Base-by-base conservation (phyloP, 2,888 invertebrate genomes). In the Anodontia alba region DNA sequence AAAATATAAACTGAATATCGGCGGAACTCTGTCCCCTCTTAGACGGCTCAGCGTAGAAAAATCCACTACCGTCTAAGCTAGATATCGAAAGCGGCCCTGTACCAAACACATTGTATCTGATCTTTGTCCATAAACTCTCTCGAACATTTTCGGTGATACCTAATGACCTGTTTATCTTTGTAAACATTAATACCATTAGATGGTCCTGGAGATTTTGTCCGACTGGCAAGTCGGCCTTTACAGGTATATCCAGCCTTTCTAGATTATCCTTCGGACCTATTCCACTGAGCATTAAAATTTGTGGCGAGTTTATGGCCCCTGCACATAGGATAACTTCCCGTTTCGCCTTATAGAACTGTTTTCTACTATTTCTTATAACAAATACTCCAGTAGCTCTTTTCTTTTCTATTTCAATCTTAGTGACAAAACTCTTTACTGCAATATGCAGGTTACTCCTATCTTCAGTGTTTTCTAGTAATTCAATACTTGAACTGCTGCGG, bases 401-500 rank as follows among this genome's bases (percentile, higher is more conserved):
- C 5, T 62, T 20, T 23, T 67, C 42, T 15, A 77, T 66, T 5
- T 51, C 29, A 26, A 77, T 67, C 33, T 77, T 77, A 26, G 76
- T 77, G 5, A 77, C 76, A 15, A 57, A 33, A 71, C 66, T 71
- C 2, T 42, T 71, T 0, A 71, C n/a, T 20, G 57, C 26, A 26
- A 77, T 49, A 38, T 77, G 57, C 12, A 77, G 36, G 62, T 77
- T 77, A 2, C 1, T n/a, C 31, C 72, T 57, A 12, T n/a, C 62
- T 3, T 36, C 72, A 0, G 43, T 36, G 23, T 67, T 67, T 0
- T 46, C 66, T 2, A 77, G 49, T 23, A 68, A 38, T 33, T 77
- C 76, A 2, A 62, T 17, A 20, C 89, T 87, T 7, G 92, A 90
- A 46, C 92, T 91, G 71, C 90, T 88, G n/a, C 94, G 86, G 3